phyloP scores from a whole-genome alignment of 2,113 vertebrate species.

The human (Homo sapiens) region DNA sequence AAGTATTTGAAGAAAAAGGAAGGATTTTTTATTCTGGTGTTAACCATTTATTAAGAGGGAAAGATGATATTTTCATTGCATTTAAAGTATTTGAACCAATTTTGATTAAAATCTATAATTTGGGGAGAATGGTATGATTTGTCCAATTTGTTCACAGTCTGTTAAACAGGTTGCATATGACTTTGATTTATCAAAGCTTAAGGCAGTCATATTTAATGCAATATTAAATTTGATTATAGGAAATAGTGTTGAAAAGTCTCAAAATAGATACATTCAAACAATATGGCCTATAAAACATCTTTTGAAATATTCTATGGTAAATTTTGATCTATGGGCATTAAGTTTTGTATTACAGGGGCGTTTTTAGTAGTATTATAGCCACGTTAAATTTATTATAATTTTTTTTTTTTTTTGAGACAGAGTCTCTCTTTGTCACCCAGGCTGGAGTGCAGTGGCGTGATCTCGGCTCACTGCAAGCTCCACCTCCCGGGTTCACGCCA shows the following conservation, averaged over 20 bases:
- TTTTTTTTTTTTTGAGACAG: too few species aligned
- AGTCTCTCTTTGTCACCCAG: too few species aligned
- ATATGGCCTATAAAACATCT: not conserved
- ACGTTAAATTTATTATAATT: not conserved
- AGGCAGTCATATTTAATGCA: not conserved
- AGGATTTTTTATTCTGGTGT: not conserved
- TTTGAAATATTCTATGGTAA: not conserved
- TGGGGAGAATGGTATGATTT: not conserved
- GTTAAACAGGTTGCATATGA: not conserved
- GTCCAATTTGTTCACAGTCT: not conserved
- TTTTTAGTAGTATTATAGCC: not conserved
- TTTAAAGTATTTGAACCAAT: not conserved
- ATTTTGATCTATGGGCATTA: not conserved
- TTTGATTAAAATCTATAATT: not conserved
- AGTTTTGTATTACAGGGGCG: not conserved
- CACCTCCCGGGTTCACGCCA: too few species aligned
- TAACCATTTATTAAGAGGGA: not conserved
- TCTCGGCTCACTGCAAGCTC: too few species aligned
- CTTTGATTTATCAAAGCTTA: not conserved
- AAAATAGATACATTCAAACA: not conserved
- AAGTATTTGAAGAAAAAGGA: slow-evolving; percentile 16
- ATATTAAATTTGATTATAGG: not conserved
- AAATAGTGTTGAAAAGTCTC: not conserved
- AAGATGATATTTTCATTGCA: not conserved
- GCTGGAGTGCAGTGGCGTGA: too few species aligned